Conservation (phyloP, 2,113 vertebrate species). For the Sinocyclocheilus rhinocerous region DNA sequence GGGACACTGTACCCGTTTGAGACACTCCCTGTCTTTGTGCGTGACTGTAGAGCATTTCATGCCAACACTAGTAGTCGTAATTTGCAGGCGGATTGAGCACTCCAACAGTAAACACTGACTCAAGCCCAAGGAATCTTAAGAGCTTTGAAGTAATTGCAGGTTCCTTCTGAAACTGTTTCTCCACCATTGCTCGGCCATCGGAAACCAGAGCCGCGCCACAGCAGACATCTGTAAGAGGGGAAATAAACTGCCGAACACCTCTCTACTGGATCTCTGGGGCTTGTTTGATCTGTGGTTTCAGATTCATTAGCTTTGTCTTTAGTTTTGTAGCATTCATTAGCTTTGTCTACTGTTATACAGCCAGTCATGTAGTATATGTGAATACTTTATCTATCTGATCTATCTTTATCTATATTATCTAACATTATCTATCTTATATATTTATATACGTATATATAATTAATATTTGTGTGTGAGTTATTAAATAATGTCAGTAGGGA, state of each 20-base stretch:
- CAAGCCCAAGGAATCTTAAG: slow-evolving; percentile 90
- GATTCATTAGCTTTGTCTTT: background rate
- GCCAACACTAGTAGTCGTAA: slow-evolving; percentile 86
- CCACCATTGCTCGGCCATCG: background rate
- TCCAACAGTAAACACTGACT: slow-evolving; percentile 86
- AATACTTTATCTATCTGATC: background rate
- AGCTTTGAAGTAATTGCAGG: slow-evolving; percentile 92
- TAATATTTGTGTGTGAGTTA: background rate
- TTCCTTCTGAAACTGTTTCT: slow-evolving; percentile 81
- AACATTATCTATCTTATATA: background rate
- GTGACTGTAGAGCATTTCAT: slow-evolving; percentile 84
- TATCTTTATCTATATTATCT: too few species aligned
- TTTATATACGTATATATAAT: background rate
- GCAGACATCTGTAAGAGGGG: slow-evolving; percentile 5
- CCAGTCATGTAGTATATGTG: background rate
- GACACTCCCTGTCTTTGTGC: slow-evolving; percentile 65
- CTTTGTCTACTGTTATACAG: background rate
- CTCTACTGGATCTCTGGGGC: background rate
- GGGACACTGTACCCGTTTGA: slow-evolving; percentile 28
- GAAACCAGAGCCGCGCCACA: background rate
- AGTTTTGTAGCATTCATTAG: background rate
- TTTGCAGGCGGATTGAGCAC: slow-evolving; percentile 82
- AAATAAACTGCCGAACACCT: background rate
- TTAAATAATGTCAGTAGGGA: background rate
- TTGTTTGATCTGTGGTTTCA: slow-evolving; percentile 1